phyloP scores from a whole-genome alignment of 2,888 invertebrate species.

The Hyposoter dolosus region DNA sequence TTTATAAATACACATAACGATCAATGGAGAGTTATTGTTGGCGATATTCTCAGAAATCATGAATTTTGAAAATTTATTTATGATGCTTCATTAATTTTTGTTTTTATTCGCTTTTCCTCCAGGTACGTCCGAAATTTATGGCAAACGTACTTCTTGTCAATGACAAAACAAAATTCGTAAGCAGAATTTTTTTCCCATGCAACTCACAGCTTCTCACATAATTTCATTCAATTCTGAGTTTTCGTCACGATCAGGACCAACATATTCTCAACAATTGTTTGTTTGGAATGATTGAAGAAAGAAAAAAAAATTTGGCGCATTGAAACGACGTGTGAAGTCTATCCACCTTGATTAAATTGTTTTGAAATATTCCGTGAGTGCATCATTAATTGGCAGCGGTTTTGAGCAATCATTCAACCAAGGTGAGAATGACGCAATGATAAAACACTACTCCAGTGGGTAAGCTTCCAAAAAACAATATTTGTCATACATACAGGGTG shows the following conservation, averaged over 20 bases:
- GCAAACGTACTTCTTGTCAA: not conserved
- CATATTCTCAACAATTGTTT: not conserved
- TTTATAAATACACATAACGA: not conserved
- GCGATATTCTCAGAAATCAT: not conserved
- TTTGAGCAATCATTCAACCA: conserved; percentile 22
- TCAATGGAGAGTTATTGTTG: not conserved
- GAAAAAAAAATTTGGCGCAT: not conserved
- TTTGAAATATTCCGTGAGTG: conserved; percentile 36
- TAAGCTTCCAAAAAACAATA: conserved; percentile 17
- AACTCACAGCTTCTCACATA: not conserved
- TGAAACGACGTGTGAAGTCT: conserved; percentile 3
- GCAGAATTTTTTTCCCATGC: not conserved
- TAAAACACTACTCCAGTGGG: not conserved
- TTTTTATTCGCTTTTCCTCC: not conserved
- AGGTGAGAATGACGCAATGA: conserved; percentile 29
- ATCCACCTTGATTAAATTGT: conserved; percentile 1
- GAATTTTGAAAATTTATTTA: not conserved
- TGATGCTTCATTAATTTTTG: not conserved
- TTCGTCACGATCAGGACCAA: not conserved
- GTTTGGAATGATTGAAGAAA: not conserved
- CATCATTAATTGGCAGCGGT: conserved; percentile 32
- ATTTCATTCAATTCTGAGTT: conserved; percentile 7
- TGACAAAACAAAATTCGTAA: not conserved
- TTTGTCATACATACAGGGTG: conserved; percentile 8
- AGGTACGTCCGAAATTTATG: not conserved